Percentiles rank a stretch among this genome's conserved stretches.
phyloP scores from a whole-genome alignment of 2,797 vertebrate species.

The Accipiter superciliosus region DNA sequence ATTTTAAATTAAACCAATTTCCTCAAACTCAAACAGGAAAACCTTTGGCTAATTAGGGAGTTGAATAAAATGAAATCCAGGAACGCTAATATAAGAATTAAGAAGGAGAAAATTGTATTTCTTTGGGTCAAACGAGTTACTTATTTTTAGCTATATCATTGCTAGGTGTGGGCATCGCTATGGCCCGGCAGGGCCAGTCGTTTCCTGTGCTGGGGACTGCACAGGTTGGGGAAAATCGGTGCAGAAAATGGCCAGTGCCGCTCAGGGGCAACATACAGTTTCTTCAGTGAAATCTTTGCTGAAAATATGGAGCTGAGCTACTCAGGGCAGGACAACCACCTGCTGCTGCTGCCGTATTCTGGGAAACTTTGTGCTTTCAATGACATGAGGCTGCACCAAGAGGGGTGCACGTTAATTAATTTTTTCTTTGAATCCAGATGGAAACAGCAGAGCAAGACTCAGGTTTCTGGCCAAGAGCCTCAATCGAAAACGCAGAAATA shows the following conservation, averaged over 20 bases:
- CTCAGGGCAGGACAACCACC: not conserved
- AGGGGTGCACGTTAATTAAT: too few relatives aligned
- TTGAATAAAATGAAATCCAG: not conserved
- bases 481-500: not conserved
- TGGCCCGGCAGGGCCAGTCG: fast-evolving
- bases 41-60: not conserved
- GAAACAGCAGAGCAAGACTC: not conserved
- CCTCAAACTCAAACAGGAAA: not conserved
- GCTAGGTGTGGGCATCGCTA: not conserved
- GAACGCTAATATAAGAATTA: not conserved
- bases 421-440: not conserved
- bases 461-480: not conserved
- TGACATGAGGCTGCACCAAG: too few relatives aligned
- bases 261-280: not conserved
- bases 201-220: not conserved
- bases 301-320: not conserved
- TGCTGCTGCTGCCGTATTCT: not conserved
- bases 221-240: not conserved
- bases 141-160: not conserved
- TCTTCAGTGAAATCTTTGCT: not conserved
- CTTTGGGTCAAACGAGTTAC: not conserved
- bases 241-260: not conserved
- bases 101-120: not conserved
- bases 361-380: not conserved
- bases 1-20: not conserved